Evolutionary conservation across 2,113 vertebrate species (phyloP).

Genomic region (Gymnocephalus cernua): DNA sequence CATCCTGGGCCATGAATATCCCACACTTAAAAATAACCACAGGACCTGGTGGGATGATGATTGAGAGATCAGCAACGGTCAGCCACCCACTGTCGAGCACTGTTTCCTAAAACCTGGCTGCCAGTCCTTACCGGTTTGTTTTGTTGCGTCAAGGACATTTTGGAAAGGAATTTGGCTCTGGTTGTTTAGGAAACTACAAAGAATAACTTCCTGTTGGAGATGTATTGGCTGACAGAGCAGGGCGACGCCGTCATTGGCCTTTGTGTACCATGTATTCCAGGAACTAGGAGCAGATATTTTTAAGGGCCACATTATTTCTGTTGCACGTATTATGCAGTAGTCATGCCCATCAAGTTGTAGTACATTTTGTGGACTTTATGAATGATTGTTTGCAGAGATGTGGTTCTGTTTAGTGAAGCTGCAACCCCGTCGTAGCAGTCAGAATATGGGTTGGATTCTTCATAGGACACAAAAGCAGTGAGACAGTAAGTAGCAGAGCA

Average conservation of each 20-base stretch:
- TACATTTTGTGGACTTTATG: neutral
- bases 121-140: conserved; percentile 32
- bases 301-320: conserved; percentile 11
- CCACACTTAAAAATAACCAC: conserved; percentile 71
- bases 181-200: conserved; percentile 53
- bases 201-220: conserved; percentile 65
- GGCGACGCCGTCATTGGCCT: conserved; percentile 19
- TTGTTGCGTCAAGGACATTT: conserved; percentile 56
- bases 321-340: neutral
- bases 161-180: conserved; percentile 48
- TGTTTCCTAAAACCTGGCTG: conserved; percentile 40
- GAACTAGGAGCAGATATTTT: conserved; percentile 24
- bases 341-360: neutral
- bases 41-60: conserved; percentile 27
- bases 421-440: neutral
- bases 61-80: conserved; percentile 29
- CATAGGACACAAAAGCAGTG: neutral
- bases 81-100: conserved; percentile 10
- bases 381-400: conserved; percentile 6
- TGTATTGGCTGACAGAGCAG: conserved; percentile 42
- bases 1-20: conserved; percentile 66
- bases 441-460: neutral
- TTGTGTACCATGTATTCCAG: conserved; percentile 45
- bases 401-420: neutral
- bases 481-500: neutral